Evolutionary conservation across 2,888 invertebrate species (phyloP).

Genomic region (Crematogaster levior): DNA sequence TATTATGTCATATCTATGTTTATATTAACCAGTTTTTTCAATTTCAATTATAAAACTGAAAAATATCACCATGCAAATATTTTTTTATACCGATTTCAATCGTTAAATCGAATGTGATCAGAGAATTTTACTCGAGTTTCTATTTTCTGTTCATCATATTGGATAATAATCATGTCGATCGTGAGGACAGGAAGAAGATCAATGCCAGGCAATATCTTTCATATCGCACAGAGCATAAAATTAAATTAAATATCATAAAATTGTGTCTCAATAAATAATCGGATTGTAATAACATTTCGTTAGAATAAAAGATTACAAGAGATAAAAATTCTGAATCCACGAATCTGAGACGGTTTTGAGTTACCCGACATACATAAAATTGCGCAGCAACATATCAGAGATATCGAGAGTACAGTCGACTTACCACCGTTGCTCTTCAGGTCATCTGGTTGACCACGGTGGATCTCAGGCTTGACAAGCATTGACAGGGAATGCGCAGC

Average conservation of each 20-base stretch:
- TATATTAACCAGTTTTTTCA: not conserved
- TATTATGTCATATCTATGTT: not conserved
- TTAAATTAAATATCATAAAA: not conserved
- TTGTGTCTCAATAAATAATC: not conserved
- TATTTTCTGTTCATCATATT: conserved; percentile 47
- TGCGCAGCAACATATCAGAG: not conserved
- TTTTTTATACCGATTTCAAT: not conserved
- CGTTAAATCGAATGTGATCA: conserved; percentile 60
- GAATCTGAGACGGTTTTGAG: not conserved
- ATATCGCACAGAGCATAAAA: too few species aligned
- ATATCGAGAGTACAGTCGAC: conserved; percentile 75
- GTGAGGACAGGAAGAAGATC: not conserved
- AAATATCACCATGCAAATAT: not conserved
- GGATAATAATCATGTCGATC: not conserved
- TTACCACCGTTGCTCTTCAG: conserved; percentile 92
- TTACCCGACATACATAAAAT: not conserved
- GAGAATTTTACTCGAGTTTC: conserved; percentile 59
- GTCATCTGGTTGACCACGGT: conserved; percentile 89
- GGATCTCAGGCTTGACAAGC: conserved; percentile 92
- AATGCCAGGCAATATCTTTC: not conserved
- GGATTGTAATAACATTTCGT: not conserved
- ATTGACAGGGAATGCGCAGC: conserved; percentile 91
- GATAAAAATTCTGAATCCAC: not conserved
- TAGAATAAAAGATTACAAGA: not conserved
- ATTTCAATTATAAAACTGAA: not conserved